Conservation (phyloP, 2,888 invertebrate species). For the Andrena bicolor region DNA sequence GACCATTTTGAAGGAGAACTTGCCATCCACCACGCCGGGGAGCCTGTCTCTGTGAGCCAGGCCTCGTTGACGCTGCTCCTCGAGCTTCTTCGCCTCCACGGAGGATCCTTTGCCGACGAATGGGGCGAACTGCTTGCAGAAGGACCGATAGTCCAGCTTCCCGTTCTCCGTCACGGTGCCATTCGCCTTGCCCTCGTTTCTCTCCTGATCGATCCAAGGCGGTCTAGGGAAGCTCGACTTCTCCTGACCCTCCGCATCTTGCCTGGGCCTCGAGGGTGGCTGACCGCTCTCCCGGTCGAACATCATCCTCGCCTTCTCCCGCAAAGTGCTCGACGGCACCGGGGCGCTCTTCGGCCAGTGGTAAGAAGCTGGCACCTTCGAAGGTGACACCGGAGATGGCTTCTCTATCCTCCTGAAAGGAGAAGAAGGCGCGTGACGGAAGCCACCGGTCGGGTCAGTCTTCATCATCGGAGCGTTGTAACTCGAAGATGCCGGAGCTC, state of each 20-base stretch:
- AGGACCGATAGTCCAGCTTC: slow-evolving; percentile 76
- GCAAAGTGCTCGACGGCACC: slow-evolving; percentile 43
- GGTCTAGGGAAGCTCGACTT: slow-evolving; percentile 58
- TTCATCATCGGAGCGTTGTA: slow-evolving; percentile 29
- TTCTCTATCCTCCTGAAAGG: slow-evolving; percentile 81
- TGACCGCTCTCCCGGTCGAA: slow-evolving; percentile 42
- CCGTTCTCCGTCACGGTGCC: slow-evolving; percentile 69
- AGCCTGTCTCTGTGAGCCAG: neutral
- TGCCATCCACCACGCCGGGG: slow-evolving; percentile 59
- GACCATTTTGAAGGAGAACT: slow-evolving; percentile 62
- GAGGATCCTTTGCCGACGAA: slow-evolving; percentile 61
- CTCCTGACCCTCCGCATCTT: slow-evolving; percentile 20
- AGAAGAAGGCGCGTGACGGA: slow-evolving; percentile 81
- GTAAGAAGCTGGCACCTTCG: slow-evolving; percentile 57
- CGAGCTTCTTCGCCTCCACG: slow-evolving; percentile 36
- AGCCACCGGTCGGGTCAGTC: slow-evolving; percentile 62
- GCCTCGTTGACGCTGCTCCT: slow-evolving; percentile 30
- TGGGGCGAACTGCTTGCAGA: slow-evolving; percentile 77
- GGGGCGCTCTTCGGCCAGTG: slow-evolving; percentile 53
- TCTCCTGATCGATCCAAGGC: slow-evolving; percentile 67
- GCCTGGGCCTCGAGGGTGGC: neutral
- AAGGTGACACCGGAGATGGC: slow-evolving; percentile 47
- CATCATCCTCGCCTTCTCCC: slow-evolving; percentile 59
- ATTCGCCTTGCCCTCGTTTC: slow-evolving; percentile 40
- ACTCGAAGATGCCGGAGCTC: neutral